phyloP scores from a whole-genome alignment of 2,113 vertebrate species.

The Vulpes lagopus region DNA sequence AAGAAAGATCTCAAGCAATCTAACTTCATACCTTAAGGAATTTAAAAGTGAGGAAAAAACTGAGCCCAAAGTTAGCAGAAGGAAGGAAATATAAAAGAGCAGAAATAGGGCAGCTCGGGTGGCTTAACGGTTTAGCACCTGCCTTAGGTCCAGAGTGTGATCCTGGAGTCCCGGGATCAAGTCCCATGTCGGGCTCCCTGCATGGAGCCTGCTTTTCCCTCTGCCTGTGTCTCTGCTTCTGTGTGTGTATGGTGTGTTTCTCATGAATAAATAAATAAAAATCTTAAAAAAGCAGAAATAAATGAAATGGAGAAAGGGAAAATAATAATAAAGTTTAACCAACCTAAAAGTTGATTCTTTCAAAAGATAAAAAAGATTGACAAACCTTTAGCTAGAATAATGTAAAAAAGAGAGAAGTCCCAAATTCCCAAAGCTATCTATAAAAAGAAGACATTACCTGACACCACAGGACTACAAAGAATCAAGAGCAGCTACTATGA shows the following conservation, averaged over 20 bases:
- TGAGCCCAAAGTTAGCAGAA: background rate
- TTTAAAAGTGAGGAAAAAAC: background rate
- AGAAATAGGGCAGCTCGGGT: background rate
- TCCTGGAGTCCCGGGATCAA: no score
- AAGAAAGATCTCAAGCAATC: background rate
- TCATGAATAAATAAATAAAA: no score
- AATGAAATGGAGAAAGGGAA: background rate
- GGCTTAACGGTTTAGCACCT: no score
- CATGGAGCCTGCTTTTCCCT: no score
- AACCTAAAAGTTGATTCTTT: background rate
- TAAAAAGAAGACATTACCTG: background rate
- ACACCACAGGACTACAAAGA: background rate
- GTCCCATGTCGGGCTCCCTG: no score
- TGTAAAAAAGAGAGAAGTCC: background rate
- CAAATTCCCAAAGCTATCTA: background rate
- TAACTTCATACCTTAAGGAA: background rate
- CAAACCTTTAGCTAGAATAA: background rate
- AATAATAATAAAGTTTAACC: background rate
- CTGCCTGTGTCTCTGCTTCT: no score
- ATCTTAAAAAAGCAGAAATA: background rate
- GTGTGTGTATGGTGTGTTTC: no score
- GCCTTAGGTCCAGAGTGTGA: no score
- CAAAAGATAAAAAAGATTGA: background rate
- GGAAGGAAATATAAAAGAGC: background rate
- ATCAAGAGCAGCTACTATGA: background rate